Evolutionary conservation across 2,888 invertebrate genomes (phyloP).

Genomic region (Amphiduros pacificus): DNA sequence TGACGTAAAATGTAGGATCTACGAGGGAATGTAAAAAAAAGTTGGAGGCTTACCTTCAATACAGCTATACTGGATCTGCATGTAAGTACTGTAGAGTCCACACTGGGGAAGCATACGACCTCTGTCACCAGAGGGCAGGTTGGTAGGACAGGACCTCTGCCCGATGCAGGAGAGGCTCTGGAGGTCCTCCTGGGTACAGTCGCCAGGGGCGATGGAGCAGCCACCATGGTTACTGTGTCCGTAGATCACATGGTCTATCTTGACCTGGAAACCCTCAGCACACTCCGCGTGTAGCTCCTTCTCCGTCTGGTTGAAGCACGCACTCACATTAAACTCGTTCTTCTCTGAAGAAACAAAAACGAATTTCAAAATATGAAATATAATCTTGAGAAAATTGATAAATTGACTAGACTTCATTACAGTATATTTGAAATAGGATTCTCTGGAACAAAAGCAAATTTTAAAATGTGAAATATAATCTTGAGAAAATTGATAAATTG

Average conservation of each 20-base stretch:
- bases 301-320: not conserved
- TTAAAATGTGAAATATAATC: too few species aligned
- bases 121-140: constrained; percentile 39
- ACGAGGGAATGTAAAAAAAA: too few species aligned
- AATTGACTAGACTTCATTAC: too few species aligned
- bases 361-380: too few species aligned
- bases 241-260: constrained; percentile 9
- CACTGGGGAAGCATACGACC: constrained; percentile 41
- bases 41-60: constrained; percentile 36
- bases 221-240: constrained; percentile 9
- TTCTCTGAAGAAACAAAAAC: not conserved
- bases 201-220: constrained; percentile 40
- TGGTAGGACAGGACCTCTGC: constrained; percentile 39
- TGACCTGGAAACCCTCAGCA: constrained; percentile 11
- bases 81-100: constrained; percentile 42
- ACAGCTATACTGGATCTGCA: constrained; percentile 50
- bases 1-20: too few species aligned
- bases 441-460: too few species aligned
- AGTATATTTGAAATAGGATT: too few species aligned
- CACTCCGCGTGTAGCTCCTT: constrained; percentile 12
- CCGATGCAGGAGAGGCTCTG: constrained; percentile 45
- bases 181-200: constrained; percentile 43
- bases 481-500: too few species aligned
- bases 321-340: not conserved
- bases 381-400: too few species aligned